Evolutionary conservation across 2,888 invertebrate species (phyloP).

Genomic region (Lepidochrysops patricia): DNA sequence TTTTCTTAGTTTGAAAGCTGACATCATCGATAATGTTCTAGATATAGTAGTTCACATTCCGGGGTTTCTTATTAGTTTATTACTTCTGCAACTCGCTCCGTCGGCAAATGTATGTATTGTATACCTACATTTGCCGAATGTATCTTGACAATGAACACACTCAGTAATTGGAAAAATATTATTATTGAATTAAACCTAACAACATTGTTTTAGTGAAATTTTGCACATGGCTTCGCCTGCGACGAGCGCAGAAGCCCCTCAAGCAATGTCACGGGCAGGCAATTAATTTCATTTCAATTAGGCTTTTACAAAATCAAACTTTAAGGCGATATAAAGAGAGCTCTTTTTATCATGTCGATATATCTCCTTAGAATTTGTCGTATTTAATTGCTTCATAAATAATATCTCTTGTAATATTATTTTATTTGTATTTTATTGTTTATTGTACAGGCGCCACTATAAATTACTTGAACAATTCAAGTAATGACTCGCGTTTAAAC

Average conservation of each 20-base stretch:
- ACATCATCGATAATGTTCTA: too few species aligned
- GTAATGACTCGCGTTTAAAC: too few species aligned
- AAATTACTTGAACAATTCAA: too few species aligned
- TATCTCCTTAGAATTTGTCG: neutral
- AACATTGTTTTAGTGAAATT: neutral
- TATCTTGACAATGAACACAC: neutral
- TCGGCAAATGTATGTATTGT: too few species aligned
- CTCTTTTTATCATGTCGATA: neutral
- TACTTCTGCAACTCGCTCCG: too few species aligned
- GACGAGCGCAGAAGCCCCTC: neutral
- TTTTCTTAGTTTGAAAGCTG: too few species aligned
- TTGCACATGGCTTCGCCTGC: slow-evolving; percentile 8
- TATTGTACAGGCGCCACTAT: too few species aligned
- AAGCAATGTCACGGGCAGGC: neutral
- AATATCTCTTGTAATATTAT: neutral
- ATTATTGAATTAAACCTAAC: neutral
- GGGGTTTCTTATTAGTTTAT: too few species aligned
- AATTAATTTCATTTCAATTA: slow-evolving; percentile 6
- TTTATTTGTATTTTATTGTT: neutral
- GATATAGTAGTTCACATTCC: too few species aligned
- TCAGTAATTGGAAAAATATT: neutral
- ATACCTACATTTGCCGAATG: too few species aligned
- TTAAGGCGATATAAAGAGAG: neutral
- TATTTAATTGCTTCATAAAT: neutral
- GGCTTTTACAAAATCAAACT: neutral